Base-by-base conservation (phyloP, 2,888 invertebrate species). In the Meiosimyza decipiens region DNA sequence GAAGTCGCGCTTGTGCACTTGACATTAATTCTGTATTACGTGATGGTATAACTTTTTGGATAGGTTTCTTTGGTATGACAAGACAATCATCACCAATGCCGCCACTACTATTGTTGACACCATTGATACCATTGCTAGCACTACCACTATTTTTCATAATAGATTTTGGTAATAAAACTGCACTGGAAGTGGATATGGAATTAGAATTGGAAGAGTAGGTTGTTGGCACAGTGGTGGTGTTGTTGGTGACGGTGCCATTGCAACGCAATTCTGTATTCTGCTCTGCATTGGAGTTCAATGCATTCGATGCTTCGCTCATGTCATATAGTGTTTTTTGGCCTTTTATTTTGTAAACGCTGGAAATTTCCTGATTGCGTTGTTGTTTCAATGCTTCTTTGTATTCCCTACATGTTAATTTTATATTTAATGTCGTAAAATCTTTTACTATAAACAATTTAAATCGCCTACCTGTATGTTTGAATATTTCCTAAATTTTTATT, bases 351-450 rank as follows among this genome's bases (percentile, higher is more conserved):
- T 94, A 94, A 74, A 94, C 91, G 76, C 89, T 89, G 66, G 89
- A 89, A 63, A 89, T 89, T 84, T 94, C 95, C 87, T 93, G 93
- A 76, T 92, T 93, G 79, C 95, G 90, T 87, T 95, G 95, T 82
- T 94, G 94, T 86, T 93, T 92, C 84, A 95, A 87, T 73, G 95
- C 95, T 90, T 95, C 95, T 89, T 95, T 95, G 89, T 95, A 95
- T 89, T 95, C 95, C 88, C 95, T 84, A 65, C 91, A 50, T 51
- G 47, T 49, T n/a, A 33, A 15, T 47, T 50, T 51, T 33, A 55
- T 47, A 40, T 47, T n/a, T 16, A 62, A n/a, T 13, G 18, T 47
- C 47, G 16, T 12, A 13, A 62, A 16, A 11, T 6, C 15, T 62
- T 47, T 18, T 7, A 9, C 18, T 6, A 55, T 6, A 1, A 7